Conservation (phyloP, 2,888 invertebrate species). For the Callinectes sapidus region DNA sequence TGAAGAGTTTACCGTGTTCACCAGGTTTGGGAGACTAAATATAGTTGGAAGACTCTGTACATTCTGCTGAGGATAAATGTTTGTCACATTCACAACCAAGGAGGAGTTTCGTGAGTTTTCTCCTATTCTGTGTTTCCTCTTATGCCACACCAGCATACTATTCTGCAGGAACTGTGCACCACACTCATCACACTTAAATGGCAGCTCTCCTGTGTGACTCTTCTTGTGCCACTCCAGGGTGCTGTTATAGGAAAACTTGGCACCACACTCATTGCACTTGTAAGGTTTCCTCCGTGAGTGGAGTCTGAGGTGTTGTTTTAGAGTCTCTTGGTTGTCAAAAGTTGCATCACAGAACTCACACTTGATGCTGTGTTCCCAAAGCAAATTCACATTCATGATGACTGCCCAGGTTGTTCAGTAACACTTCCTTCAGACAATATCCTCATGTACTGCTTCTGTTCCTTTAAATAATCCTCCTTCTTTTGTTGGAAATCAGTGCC, state of each 20-base stretch:
- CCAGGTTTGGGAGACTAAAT: slow-evolving; percentile 55
- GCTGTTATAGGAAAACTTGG: slow-evolving; percentile 67
- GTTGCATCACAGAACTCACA: slow-evolving; percentile 66
- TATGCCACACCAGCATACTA: slow-evolving; percentile 66
- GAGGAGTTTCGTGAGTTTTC: slow-evolving; percentile 46
- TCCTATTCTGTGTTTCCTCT: slow-evolving; percentile 59
- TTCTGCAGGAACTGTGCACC: slow-evolving; percentile 63
- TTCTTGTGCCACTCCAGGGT: slow-evolving; percentile 64
- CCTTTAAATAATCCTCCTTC: not conserved
- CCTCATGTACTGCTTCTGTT: not conserved
- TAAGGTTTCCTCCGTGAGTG: slow-evolving; percentile 64
- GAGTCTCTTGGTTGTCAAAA: slow-evolving; percentile 51
- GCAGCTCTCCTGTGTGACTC: slow-evolving; percentile 63
- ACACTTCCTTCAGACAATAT: not conserved
- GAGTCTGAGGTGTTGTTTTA: slow-evolving; percentile 59
- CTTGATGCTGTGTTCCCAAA: slow-evolving; percentile 57
- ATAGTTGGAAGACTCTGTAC: slow-evolving; percentile 49
- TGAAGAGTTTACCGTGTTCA: not conserved
- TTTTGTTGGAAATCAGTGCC: not conserved
- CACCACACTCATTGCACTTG: slow-evolving; percentile 62
- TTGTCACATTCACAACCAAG: slow-evolving; percentile 58
- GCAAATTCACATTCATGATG: slow-evolving; percentile 39
- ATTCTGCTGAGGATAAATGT: slow-evolving; percentile 56
- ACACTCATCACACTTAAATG: slow-evolving; percentile 68
- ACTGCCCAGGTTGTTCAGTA: not conserved